Percentiles rank a stretch among this genome's conserved stretches.
Conservation (phyloP, 2,797 vertebrate genomes). For the Peromyscus attwateri region DNA sequence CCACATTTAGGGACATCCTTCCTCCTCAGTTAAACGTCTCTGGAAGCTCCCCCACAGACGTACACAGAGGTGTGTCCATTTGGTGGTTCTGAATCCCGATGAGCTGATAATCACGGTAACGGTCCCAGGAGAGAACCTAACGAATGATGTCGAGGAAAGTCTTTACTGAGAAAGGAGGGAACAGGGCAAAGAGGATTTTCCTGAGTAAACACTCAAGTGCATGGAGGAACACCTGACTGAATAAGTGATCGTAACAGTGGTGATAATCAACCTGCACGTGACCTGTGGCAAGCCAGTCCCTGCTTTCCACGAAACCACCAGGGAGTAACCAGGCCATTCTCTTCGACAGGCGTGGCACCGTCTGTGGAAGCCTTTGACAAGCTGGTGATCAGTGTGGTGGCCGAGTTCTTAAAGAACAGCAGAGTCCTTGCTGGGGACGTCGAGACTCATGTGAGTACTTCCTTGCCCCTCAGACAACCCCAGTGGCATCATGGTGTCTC, state of each 20-base stretch:
- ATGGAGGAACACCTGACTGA: not conserved
- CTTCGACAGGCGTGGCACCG: constrained; percentile 89
- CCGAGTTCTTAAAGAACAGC: constrained; percentile 94
- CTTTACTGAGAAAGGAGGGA: not conserved
- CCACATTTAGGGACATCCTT: not conserved
- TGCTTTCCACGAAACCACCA: not conserved
- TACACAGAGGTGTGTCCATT: not conserved
- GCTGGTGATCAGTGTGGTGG: constrained; percentile 92
- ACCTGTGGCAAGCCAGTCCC: not conserved
- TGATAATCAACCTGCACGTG: not conserved
- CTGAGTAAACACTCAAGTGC: not conserved
- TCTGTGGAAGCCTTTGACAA: constrained; percentile 94
- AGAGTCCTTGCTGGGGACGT: constrained; percentile 94
- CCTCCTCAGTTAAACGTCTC: not conserved
- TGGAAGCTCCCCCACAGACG: not conserved
- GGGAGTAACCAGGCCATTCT: constrained; percentile 74
- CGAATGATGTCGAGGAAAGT: not conserved
- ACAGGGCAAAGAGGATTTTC: not conserved
- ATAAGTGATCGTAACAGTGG: not conserved
- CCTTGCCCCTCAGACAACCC: not conserved
- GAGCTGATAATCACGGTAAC: not conserved
- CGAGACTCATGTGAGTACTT: constrained; percentile 95
- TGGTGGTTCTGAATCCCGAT: not conserved
- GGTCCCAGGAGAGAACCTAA: not conserved
- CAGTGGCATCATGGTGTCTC: not conserved